Evolutionary conservation across 1,140 invertebrate genomes (phyloP).

Genomic region (Drosophila pseudoananassae): DNA sequence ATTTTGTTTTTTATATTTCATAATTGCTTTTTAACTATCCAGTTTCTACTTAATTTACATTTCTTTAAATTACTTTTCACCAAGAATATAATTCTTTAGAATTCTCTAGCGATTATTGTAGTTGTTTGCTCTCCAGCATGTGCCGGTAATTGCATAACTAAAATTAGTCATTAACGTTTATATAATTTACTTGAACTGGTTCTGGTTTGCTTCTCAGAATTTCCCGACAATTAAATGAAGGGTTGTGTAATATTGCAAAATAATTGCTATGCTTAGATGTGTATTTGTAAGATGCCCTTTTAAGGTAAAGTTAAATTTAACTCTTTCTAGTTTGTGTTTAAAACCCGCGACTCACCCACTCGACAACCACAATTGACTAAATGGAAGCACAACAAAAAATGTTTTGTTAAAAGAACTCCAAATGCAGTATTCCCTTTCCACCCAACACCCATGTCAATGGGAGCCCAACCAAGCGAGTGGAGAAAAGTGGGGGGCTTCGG

Average conservation of each 20-base stretch:
- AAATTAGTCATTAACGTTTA: neutral
- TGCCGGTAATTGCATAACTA: slow-evolving; percentile 5
- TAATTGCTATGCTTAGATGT: neutral
- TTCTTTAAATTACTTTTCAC: neutral
- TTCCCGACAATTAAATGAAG: neutral
- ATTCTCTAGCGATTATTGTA: neutral
- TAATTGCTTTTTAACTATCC: slow-evolving; percentile 18
- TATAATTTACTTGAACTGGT: slow-evolving; percentile 2
- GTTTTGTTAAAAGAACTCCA: slow-evolving; percentile 17
- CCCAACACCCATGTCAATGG: slow-evolving; percentile 26
- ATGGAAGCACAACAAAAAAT: slow-evolving; percentile 34
- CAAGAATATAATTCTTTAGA: neutral
- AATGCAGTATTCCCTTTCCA: slow-evolving; percentile 15
- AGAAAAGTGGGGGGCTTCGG: too few species aligned
- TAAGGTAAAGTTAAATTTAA: slow-evolving; percentile 1
- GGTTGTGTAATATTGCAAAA: neutral
- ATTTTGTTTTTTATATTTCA: slow-evolving; percentile 13
- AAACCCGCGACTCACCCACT: slow-evolving; percentile 27
- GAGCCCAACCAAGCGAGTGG: slow-evolving; percentile 24
- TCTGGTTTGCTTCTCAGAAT: slow-evolving; percentile 1
- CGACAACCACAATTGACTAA: slow-evolving; percentile 33
- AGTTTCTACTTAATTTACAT: neutral
- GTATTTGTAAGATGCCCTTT: neutral
- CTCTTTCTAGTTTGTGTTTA: slow-evolving; percentile 5
- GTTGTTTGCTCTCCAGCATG: neutral